A percentile compares a stretch with the other conserved stretches of the same genome.
phyloP scores from a whole-genome alignment of 2,888 invertebrate species.

The Steinernema hermaphroditum region DNA sequence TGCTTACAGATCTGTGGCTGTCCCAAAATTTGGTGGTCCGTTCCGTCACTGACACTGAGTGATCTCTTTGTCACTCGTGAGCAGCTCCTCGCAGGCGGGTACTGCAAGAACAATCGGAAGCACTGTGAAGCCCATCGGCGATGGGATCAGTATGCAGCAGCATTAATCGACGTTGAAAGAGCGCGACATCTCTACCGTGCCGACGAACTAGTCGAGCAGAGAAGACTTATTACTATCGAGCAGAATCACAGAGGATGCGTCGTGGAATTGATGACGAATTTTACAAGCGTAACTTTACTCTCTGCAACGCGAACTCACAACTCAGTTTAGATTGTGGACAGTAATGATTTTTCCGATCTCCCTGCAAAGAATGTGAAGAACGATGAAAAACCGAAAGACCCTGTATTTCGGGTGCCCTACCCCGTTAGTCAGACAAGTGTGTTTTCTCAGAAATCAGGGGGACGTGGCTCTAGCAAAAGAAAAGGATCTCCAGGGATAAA shows the following conservation, averaged over 20 bases:
- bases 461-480: background rate
- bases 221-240: background rate
- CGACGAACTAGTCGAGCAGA: background rate
- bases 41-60: constrained; percentile 26
- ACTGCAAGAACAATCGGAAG: constrained; percentile 44
- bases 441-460: background rate
- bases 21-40: constrained; percentile 40
- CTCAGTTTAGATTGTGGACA: background rate
- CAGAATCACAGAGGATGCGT: constrained; percentile 12
- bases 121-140: constrained; percentile 48
- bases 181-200: background rate
- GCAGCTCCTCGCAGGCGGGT: constrained; percentile 41
- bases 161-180: background rate
- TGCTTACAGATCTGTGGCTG: constrained; percentile 40
- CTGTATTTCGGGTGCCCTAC: no score
- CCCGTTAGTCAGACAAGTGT: no score
- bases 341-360: background rate
- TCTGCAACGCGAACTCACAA: background rate
- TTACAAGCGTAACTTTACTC: background rate
- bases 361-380: background rate
- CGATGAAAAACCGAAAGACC: background rate
- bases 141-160: constrained; percentile 45
- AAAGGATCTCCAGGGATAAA: constrained; percentile 20
- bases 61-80: constrained; percentile 35
- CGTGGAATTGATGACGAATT: constrained; percentile 7